Percentiles rank a stretch among this genome's conserved stretches.
Conservation (phyloP, 2,113 vertebrate genomes). For the Chinchilla lanigera region DNA sequence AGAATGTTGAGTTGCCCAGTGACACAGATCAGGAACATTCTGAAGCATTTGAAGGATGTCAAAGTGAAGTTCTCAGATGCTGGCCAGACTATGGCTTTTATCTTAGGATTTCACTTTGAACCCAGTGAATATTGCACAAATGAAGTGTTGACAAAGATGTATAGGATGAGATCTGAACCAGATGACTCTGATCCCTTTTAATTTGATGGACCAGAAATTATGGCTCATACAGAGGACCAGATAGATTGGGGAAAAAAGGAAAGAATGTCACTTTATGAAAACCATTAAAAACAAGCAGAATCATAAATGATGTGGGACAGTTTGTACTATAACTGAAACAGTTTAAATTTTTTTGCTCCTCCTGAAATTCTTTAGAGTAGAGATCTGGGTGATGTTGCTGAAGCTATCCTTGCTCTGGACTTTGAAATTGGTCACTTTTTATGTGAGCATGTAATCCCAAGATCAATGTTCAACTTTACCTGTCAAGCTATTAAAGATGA, state of each 20-base stretch:
- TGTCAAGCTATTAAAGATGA: constrained; percentile 99
- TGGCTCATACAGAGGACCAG: constrained; percentile 96
- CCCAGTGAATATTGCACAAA: constrained; percentile 99
- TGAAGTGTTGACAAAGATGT: constrained; percentile 95
- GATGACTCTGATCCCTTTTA: constrained; percentile 98
- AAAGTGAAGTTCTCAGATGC: constrained; percentile 99
- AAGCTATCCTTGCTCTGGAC: constrained; percentile 97
- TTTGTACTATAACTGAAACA: constrained; percentile 98
- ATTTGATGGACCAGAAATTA: constrained; percentile 99
- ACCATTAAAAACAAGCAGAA: constrained; percentile 99
- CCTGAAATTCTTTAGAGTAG: constrained; percentile 93
- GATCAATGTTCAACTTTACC: constrained; percentile 98
- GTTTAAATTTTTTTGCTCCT: constrained; percentile 98
- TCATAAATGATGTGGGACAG: constrained; percentile 98
- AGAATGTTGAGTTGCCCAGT: constrained; percentile 98
- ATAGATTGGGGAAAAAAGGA: constrained; percentile 99
- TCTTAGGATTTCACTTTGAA: constrained; percentile 98
- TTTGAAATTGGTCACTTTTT: constrained; percentile 99
- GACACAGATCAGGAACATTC: constrained; percentile 99
- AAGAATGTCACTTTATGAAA: constrained; percentile 99
- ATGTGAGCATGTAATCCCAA: constrained; percentile 96
- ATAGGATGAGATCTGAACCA: constrained; percentile 98
- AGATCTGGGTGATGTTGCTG: constrained; percentile 94
- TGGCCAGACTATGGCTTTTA: constrained; percentile 98
- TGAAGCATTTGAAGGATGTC: constrained; percentile 99